These are phyloP conservation scores for Muscidifurax raptorellus DNA, from an alignment of 1,140 invertebrate genomes.

Conservation along the genomic window DNA sequence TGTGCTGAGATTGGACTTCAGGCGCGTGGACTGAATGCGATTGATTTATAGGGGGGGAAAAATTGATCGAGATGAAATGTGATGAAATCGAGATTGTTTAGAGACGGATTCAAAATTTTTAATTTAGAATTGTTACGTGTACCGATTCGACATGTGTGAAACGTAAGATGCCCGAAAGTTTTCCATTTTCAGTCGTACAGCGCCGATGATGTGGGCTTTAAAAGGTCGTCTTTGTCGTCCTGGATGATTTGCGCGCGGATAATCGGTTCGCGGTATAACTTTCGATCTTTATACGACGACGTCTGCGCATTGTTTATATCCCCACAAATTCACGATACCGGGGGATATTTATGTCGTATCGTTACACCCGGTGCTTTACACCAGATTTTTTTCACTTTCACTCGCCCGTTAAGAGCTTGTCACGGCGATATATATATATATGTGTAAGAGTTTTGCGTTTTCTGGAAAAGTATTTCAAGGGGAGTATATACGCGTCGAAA, in stretches of 20 bases:
- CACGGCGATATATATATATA: no score
- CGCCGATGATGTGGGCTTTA: background rate
- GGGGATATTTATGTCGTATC: background rate
- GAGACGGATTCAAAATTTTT: no score
- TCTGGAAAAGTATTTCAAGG: background rate
- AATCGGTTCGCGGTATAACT: background rate
- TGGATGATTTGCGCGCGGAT: background rate
- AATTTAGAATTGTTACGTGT: no score
- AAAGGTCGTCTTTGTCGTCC: background rate
- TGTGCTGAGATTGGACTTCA: background rate
- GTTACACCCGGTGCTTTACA: background rate
- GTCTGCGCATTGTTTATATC: background rate
- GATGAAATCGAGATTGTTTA: no score
- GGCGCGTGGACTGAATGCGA: background rate
- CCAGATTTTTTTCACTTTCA: conserved; percentile 4
- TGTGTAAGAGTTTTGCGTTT: background rate
- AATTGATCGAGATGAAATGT: background rate
- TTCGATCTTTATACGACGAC: background rate
- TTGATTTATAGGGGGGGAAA: background rate
- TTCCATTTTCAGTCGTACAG: no score
- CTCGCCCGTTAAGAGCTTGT: background rate
- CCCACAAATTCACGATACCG: background rate
- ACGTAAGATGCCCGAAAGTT: background rate
- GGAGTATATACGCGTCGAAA: background rate
- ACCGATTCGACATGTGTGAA: no score